Percentiles rank a stretch among this genome's conserved stretches.
phyloP scores from a whole-genome alignment of 37 sponge, comb jelly and placozoan species.

The Halichondria panicea region DNA sequence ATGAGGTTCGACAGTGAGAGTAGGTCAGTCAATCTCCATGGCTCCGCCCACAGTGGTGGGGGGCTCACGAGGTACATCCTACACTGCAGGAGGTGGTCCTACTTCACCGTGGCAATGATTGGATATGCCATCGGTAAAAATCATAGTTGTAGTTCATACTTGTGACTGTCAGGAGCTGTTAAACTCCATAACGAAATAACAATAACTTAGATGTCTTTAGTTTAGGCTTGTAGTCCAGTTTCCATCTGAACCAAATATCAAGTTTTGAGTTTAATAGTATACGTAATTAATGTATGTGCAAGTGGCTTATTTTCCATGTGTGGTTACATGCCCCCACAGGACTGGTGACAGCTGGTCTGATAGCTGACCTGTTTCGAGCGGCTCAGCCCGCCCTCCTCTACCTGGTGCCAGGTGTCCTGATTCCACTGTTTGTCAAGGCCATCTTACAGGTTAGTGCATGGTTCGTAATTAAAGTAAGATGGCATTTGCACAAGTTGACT shows the following conservation, averaged over 20 bases:
- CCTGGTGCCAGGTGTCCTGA: slow-evolving; percentile 59
- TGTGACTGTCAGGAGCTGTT: too few species aligned
- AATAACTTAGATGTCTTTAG: too few species aligned
- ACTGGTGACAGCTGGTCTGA: slow-evolving; percentile 38
- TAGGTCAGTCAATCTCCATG: slow-evolving; percentile 4
- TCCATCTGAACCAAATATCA: too few species aligned
- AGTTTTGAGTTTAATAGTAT: too few species aligned
- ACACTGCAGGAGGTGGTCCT: slow-evolving; percentile 26
- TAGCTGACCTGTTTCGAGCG: slow-evolving; percentile 27
- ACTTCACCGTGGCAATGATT: slow-evolving; percentile 37
- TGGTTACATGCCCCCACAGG: too few species aligned
- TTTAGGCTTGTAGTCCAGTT: too few species aligned
- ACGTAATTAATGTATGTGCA: too few species aligned
- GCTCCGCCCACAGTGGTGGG: not conserved
- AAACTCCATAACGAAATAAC: too few species aligned
- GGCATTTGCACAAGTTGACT: too few species aligned
- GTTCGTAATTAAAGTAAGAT: too few species aligned
- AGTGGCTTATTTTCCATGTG: too few species aligned
- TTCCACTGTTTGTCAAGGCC: slow-evolving; percentile 66
- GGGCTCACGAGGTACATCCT: not conserved
- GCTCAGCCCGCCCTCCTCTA: slow-evolving; percentile 84
- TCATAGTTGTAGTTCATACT: too few species aligned
- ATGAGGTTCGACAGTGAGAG: slow-evolving; percentile 60
- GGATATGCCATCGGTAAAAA: slow-evolving; percentile 67
- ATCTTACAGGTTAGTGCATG: slow-evolving; percentile 45